Percentiles rank a stretch among this genome's conserved stretches.
Conservation (phyloP, 1,140 invertebrate species). For the Drosophila arawakana region DNA sequence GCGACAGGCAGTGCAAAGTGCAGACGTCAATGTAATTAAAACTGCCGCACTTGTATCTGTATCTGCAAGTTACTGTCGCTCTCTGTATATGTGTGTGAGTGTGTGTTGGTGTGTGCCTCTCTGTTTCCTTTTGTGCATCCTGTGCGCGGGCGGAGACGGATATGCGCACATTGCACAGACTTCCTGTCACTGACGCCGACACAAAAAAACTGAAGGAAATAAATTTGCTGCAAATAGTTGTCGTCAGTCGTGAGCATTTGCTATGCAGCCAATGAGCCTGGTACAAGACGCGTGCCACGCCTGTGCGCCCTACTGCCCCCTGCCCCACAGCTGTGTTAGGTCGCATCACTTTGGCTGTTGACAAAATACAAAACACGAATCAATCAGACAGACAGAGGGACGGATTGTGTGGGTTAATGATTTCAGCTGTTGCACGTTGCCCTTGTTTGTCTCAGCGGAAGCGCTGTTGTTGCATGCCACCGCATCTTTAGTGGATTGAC, state of each 20-base stretch:
- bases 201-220: slow-evolving; percentile 23
- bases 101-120: slow-evolving; percentile 12
- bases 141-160: slow-evolving; percentile 75
- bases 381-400: slow-evolving; percentile 22
- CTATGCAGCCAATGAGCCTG: slow-evolving; percentile 31
- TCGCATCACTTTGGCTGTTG: slow-evolving; percentile 34
- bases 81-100: slow-evolving; percentile 15
- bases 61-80: slow-evolving; percentile 55
- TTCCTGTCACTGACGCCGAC: slow-evolving; percentile 80
- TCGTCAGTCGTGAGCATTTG: slow-evolving; percentile 76
- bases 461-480: slow-evolving; percentile 19
- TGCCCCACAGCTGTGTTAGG: background rate
- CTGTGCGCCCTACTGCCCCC: too few species aligned
- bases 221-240: slow-evolving; percentile 17
- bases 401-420: slow-evolving; percentile 29
- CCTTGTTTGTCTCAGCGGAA: slow-evolving; percentile 42
- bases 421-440: slow-evolving; percentile 6
- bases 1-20: slow-evolving; percentile 56
- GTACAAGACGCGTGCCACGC: slow-evolving; percentile 61
- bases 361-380: slow-evolving; percentile 32
- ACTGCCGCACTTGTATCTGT: slow-evolving; percentile 46
- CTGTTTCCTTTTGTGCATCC: slow-evolving; percentile 73
- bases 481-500: slow-evolving; percentile 15
- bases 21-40: slow-evolving; percentile 59
- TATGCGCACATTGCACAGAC: slow-evolving; percentile 72